phyloP scores from a whole-genome alignment of 1,140 invertebrate genomes.

The Harpegnathos saltator region DNA sequence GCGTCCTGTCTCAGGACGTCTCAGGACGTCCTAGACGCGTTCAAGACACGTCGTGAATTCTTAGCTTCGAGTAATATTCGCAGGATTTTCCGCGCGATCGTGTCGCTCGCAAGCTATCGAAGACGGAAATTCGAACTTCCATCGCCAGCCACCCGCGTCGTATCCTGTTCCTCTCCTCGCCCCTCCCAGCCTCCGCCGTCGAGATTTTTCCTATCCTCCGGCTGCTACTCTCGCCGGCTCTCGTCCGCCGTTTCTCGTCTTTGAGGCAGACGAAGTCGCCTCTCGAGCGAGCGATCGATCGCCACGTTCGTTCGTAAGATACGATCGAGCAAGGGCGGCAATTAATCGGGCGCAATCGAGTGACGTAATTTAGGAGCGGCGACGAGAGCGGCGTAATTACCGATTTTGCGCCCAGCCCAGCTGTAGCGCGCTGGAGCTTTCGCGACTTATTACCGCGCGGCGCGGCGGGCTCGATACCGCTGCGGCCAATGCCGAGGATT shows the following conservation, averaged over 20 bases:
- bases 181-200: not conserved
- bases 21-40: too few relatives aligned
- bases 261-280: not conserved
- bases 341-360: slow-evolving; percentile 28
- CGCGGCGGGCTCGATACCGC: not conserved
- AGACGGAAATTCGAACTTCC: too few relatives aligned
- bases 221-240: not conserved
- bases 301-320: slow-evolving; percentile 5
- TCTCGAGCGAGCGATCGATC: slow-evolving; percentile 31
- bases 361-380: slow-evolving; percentile 2
- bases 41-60: not conserved
- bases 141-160: not conserved
- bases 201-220: slow-evolving; percentile 6
- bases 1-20: too few relatives aligned
- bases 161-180: not conserved
- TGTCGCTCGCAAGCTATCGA: too few relatives aligned
- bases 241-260: not conserved
- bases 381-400: slow-evolving; percentile 8
- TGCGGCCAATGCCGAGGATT: not conserved
- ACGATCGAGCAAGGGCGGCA: slow-evolving; percentile 10
- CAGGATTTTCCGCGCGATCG: too few relatives aligned
- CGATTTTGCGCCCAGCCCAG: slow-evolving; percentile 13
- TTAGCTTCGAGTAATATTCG: not conserved
- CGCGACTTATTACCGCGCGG: not conserved
- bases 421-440: not conserved